These are phyloP conservation scores for Melipona beecheii DNA, from an alignment of 2,888 invertebrate genomes.

Conservation along the genomic window DNA sequence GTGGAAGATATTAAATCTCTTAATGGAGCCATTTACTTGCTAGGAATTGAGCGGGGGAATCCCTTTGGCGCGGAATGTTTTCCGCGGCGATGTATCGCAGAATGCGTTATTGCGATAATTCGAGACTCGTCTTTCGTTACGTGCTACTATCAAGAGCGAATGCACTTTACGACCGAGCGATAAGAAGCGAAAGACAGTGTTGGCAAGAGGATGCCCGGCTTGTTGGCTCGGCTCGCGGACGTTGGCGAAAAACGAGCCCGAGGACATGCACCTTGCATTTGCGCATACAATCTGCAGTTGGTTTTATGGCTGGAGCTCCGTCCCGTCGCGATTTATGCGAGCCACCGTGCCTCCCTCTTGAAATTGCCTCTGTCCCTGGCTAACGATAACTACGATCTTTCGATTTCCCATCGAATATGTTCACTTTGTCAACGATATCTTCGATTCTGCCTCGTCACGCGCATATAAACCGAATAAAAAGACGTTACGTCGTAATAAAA, in stretches of 20 bases:
- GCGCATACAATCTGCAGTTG: slow-evolving; percentile 56
- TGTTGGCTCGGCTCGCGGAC: slow-evolving; percentile 48
- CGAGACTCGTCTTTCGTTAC: slow-evolving; percentile 40
- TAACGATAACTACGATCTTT: slow-evolving; percentile 22
- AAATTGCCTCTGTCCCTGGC: slow-evolving; percentile 1
- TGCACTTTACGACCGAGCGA: slow-evolving; percentile 53
- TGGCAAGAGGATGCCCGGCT: slow-evolving; percentile 49
- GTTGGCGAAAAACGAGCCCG: slow-evolving; percentile 47
- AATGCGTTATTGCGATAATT: slow-evolving; percentile 39
- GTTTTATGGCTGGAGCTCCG: slow-evolving; percentile 37
- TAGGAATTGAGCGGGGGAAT: background rate
- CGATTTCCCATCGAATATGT: background rate
- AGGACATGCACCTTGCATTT: slow-evolving; percentile 48
- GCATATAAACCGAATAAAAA: background rate
- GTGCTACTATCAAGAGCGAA: slow-evolving; percentile 51
- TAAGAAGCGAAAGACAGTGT: slow-evolving; percentile 55
- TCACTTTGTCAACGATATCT: background rate
- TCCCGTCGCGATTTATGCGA: slow-evolving; percentile 42
- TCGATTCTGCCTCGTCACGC: background rate
- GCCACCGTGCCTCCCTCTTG: background rate
- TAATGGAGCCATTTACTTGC: slow-evolving; percentile 1
- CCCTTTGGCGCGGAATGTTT: background rate
- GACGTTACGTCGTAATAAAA: background rate
- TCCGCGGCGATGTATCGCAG: slow-evolving; percentile 17
- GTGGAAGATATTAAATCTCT: background rate